Percentiles rank a stretch among this genome's conserved stretches.
Conservation (phyloP, 2,888 invertebrate species). For the Plusia festucae region DNA sequence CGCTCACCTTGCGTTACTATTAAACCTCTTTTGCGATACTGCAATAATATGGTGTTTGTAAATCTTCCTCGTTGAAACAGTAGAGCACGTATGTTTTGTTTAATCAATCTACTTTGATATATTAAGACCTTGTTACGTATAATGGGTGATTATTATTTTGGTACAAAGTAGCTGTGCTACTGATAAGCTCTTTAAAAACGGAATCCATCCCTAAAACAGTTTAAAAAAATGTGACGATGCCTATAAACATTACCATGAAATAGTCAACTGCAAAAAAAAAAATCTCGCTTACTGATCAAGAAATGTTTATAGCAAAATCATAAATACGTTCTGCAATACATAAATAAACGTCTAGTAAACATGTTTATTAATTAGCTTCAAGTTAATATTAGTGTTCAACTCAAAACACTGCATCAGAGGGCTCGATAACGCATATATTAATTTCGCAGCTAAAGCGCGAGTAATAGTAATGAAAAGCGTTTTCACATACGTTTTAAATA, state of each 20-base stretch:
- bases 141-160: neutral
- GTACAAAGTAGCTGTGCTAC: neutral
- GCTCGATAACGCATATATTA: slow-evolving; percentile 23
- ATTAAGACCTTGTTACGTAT: slow-evolving; percentile 18
- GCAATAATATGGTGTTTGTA: slow-evolving; percentile 67
- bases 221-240: too few species aligned
- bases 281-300: slow-evolving; percentile 10
- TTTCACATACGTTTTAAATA: slow-evolving; percentile 49
- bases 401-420: slow-evolving; percentile 29
- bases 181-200: neutral
- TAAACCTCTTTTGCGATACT: slow-evolving; percentile 78
- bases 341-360: slow-evolving; percentile 11
- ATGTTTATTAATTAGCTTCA: slow-evolving; percentile 24
- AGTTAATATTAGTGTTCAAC: slow-evolving; percentile 26
- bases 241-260: too few species aligned
- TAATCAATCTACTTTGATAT: slow-evolving; percentile 46
- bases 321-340: slow-evolving; percentile 15
- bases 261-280: too few species aligned
- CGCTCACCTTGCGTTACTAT: slow-evolving; percentile 81
- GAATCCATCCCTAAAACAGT: too few species aligned
- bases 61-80: slow-evolving; percentile 50
- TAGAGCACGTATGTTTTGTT: slow-evolving; percentile 37
- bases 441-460: slow-evolving; percentile 32
- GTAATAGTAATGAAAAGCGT: slow-evolving; percentile 50
- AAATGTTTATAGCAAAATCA: slow-evolving; percentile 15